Conservation (phyloP, 2,797 vertebrate genomes). For the Steatocranus sp. region DNA sequence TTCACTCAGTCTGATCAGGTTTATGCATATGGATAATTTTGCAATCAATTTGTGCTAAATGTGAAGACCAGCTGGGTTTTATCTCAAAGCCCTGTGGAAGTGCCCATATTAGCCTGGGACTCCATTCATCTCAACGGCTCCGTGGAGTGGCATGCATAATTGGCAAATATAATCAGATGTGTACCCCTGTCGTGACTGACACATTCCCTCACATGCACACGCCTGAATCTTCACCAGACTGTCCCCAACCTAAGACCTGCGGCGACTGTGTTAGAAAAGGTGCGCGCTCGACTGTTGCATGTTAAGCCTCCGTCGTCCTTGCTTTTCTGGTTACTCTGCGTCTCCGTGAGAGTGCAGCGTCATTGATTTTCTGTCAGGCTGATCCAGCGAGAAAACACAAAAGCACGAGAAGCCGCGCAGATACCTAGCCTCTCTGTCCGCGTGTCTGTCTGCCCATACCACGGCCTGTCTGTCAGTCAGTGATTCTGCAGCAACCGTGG, state of each 20-base stretch:
- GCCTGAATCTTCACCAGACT: background rate
- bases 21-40: background rate
- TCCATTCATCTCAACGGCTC: background rate
- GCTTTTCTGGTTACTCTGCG: background rate
- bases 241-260: background rate
- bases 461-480: background rate
- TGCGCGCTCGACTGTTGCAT: background rate
- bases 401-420: slow-evolving; percentile 56
- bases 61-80: background rate
- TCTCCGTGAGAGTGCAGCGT: slow-evolving; percentile 46
- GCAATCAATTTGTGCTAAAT: background rate
- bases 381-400: slow-evolving; percentile 51
- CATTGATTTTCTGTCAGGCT: slow-evolving; percentile 70
- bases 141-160: background rate
- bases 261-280: rapidly evolving
- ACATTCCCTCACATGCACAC: slow-evolving; percentile 21
- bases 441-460: background rate
- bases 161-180: background rate
- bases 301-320: background rate
- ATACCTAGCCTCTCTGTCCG: background rate
- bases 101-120: background rate
- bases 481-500: background rate
- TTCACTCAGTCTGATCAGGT: background rate
- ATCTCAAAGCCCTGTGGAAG: background rate
- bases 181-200: background rate